Evolutionary conservation across 2,888 invertebrate species (phyloP), one percentile per base, ranked within the genome.

Genomic region (Craniophora ligustri): DNA sequence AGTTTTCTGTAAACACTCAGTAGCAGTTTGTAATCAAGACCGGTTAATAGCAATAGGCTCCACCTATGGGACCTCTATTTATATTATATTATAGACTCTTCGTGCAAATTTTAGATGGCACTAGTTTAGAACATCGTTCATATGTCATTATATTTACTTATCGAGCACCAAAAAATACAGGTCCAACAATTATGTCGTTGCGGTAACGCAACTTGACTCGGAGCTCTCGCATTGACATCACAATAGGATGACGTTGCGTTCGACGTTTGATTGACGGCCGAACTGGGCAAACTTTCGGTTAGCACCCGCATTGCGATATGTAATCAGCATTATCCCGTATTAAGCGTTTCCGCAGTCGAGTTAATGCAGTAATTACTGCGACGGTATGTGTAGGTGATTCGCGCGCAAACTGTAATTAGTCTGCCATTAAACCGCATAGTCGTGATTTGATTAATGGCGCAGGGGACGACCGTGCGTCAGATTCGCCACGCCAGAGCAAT

Each of bases 381-480:
- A 74, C 77, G 70, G 74, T 78, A 76, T 78, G 76, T 81, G 79
- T 79, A 81, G 81, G 81, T 83, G 83, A 84, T 81, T 83, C 79
- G 79, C 65, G 75, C 79, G 72, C 85, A 81, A 86, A 86, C 89
- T 88, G 90, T 91, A 92, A 92, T 92, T 92, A 92, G 91, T 85
- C 86, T 81, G 89, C 86, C 87, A 89, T 91, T 88, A 89, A 87
- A 87, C 91, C 90, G 83, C 88, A 82, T 78, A 77, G 79, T 79
- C 78, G 82, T 86, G 90, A 90, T 91, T 90, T 92, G 92, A 92
- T 92, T 91, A 91, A 92, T 84, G 81, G 67, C 70, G 63, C 67
- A 55, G 63, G 68, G 75, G 73, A 75, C 70, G 74, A 68, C 64
- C 70, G 56, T 71, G 62, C 74, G 73, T 76, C 78, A 72, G 66